These are phyloP conservation scores for Pollicipes pollicipes DNA, from an alignment of 1,140 invertebrate genomes.

Conservation along the genomic window DNA sequence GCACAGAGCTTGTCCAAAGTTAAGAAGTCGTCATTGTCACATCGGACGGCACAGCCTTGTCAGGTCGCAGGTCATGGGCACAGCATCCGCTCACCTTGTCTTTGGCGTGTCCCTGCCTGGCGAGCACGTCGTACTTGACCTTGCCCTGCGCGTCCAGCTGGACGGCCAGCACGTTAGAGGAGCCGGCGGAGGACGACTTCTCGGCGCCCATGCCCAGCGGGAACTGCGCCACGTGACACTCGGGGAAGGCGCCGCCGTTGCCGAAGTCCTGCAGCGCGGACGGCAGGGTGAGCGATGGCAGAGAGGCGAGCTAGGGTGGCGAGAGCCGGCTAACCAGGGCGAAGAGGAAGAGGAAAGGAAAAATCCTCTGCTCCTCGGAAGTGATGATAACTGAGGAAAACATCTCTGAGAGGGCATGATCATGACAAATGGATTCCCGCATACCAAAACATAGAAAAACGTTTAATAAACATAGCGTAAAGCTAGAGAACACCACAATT, in stretches of 20 bases:
- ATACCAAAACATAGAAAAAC: no score
- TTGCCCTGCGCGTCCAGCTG: slow-evolving; percentile 84
- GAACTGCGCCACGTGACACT: slow-evolving; percentile 93
- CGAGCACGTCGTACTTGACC: slow-evolving; percentile 92
- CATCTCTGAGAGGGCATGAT: no score
- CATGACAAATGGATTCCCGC: no score
- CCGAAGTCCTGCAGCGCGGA: slow-evolving; percentile 54
- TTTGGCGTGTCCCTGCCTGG: slow-evolving; percentile 82
- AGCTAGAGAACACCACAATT: no score
- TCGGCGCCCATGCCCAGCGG: slow-evolving; percentile 70
- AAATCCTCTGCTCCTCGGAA: neutral
- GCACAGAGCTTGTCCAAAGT: slow-evolving; percentile 1
- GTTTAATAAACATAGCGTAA: no score
- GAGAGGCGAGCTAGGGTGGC: no score
- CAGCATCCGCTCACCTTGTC: no score
- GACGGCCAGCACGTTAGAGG: slow-evolving; percentile 78
- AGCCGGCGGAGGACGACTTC: slow-evolving; percentile 17
- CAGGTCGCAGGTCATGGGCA: no score
- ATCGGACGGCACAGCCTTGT: no score
- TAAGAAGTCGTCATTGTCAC: neutral
- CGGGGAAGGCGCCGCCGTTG: slow-evolving; percentile 97
- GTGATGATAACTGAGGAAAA: slow-evolving; percentile 5
- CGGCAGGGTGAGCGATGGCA: no score
- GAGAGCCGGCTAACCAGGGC: slow-evolving; percentile 11
- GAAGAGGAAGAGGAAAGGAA: neutral